phyloP scores from a whole-genome alignment of 2,113 vertebrate genomes.

The Cephalopterus ornatus region DNA sequence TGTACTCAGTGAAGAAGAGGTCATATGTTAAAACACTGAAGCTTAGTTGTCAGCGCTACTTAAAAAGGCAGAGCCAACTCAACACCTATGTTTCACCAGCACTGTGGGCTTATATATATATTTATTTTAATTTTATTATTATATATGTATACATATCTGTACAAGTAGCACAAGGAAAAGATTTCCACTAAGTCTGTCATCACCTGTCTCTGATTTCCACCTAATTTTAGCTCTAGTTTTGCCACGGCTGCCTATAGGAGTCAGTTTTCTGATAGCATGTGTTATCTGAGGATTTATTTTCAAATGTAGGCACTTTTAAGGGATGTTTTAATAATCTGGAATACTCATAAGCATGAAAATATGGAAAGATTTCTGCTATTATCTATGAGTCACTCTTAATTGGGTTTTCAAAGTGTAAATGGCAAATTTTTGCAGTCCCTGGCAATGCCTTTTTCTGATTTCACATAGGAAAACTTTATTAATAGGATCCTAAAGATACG shows the following conservation, averaged over 20 bases:
- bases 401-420: slow-evolving; percentile 7
- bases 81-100: background rate
- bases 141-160: background rate
- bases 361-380: background rate
- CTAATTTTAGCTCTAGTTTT: background rate
- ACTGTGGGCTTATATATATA: background rate
- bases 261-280: background rate
- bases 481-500: background rate
- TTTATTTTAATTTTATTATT: background rate
- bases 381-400: background rate
- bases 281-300: background rate
- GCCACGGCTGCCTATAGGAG: background rate
- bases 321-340: background rate
- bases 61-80: background rate
- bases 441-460: background rate
- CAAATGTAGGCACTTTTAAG: background rate
- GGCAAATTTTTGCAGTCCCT: background rate
- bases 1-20: background rate
- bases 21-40: background rate
- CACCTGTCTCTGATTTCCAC: background rate
- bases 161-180: background rate
- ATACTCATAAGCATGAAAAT: background rate
- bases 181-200: background rate
- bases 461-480: slow-evolving; percentile 40
- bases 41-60: background rate